Base-by-base conservation (phyloP, 2,888 invertebrate species). In the Melanargia galathea region DNA sequence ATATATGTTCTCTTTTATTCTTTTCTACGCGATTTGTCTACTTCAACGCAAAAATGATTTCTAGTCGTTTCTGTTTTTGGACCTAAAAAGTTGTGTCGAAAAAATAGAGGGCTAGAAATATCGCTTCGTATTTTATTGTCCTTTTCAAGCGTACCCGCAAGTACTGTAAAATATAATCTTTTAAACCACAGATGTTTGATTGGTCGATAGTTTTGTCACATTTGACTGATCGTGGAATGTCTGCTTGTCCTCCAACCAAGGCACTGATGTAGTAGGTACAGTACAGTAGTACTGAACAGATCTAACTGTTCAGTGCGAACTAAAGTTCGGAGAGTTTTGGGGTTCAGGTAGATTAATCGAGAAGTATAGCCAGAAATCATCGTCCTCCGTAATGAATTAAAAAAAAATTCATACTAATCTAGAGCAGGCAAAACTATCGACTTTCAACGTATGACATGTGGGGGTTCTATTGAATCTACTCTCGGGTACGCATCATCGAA, bases 61-160 rank as follows among this genome's bases (percentile, higher is more conserved):
- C 61, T 62, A 33, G 30, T 54, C 68, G 35, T 66, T 38, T 60
- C 54, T 66, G 46, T 62, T 51, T 49, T 20, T 49, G 33, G 18
- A 26, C 24, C 22, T 43, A 38, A 40, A 57, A 33, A 20, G 8
- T 22, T 38, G 54, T 62, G 46, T 2, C 18, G 63, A 62, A 64
- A 49, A 64, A 58, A 58, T 38, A 46, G 61, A 67, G 54, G 38
- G 48, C 46, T 64, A 58, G 55, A 62, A 62, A 49, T 62, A 61
- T 62, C 59, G 64, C 64, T 64, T 64, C 45, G 0, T 59, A 22
- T 11, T 24, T 59, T 10, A 33, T 13, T 49, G 30, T 49, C 24
- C n/a, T 16, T 46, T 38, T 22, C 7, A 16, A 24, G 45, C n/a
- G 40, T 38, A 33, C 30, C 18, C 22, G 22, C 16, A 13, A 22